A percentile compares a stretch with the other conserved stretches of the same genome.
phyloP scores from a whole-genome alignment of 2,797 vertebrate genomes.

The Columba guinea region DNA sequence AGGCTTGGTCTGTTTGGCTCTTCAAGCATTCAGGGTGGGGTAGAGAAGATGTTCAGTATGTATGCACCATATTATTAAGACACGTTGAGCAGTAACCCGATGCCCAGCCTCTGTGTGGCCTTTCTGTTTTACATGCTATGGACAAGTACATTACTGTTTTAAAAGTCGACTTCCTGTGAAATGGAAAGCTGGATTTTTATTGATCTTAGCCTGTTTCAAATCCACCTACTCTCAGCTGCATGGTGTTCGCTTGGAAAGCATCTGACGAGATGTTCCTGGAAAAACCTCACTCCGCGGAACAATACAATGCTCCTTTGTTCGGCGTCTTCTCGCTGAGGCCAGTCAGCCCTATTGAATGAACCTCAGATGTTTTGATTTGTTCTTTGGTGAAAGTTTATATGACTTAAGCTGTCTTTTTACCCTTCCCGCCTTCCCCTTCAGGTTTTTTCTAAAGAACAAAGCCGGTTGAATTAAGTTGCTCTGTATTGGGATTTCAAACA shows the following conservation, averaged over 20 bases:
- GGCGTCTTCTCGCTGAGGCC: slow-evolving; percentile 42
- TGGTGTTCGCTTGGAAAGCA: slow-evolving; percentile 68
- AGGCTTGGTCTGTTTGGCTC: neutral
- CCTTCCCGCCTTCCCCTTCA: slow-evolving; percentile 2
- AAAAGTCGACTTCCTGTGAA: slow-evolving; percentile 71
- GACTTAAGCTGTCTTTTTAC: slow-evolving; percentile 68
- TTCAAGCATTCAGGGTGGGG: neutral
- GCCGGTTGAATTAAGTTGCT: slow-evolving; percentile 47
- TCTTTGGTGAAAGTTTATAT: slow-evolving; percentile 66
- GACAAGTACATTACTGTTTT: slow-evolving; percentile 68
- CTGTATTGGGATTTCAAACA: slow-evolving; percentile 61
- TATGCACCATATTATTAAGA: neutral
- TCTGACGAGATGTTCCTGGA: slow-evolving; percentile 72
- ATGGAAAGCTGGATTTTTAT: slow-evolving; percentile 59
- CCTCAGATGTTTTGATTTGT: slow-evolving; percentile 71
- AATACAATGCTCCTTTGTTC: slow-evolving; percentile 73
- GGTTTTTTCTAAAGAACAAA: slow-evolving; percentile 63
- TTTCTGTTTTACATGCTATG: slow-evolving; percentile 58
- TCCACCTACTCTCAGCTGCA: slow-evolving; percentile 73
- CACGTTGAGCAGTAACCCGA: neutral
- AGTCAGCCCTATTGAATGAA: slow-evolving; percentile 55
- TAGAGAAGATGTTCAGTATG: slow-evolving; percentile 32
- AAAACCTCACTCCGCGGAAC: slow-evolving; percentile 17
- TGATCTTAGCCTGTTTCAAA: slow-evolving; percentile 65
- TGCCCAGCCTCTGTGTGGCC: slow-evolving; percentile 55